Conservation (phyloP, 1,140 invertebrate species). For the Procambarus clarkii region DNA sequence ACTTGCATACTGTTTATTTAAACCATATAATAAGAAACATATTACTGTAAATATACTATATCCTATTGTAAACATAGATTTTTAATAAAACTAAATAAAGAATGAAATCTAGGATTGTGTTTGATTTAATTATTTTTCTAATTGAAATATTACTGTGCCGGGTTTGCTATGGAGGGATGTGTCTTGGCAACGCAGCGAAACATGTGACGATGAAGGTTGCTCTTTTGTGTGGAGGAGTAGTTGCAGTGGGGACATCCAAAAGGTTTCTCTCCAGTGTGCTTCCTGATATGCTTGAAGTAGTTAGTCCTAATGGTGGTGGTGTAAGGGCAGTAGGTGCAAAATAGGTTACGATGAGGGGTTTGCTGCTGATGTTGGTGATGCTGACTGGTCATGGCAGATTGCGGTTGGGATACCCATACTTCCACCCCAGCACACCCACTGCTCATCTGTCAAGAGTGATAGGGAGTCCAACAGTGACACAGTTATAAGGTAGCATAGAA, state of each 20-base stretch:
- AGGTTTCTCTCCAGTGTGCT: constrained; percentile 42
- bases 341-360: background rate
- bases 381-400: background rate
- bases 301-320: constrained; percentile 47
- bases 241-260: constrained; percentile 31
- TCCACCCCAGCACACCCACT: background rate
- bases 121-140: no score
- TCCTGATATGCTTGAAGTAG: constrained; percentile 72
- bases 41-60: no score
- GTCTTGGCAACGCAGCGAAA: background rate
- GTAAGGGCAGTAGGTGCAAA: constrained; percentile 43
- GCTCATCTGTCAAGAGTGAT: background rate
- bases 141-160: no score
- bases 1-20: no score
- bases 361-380: background rate
- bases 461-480: no score
- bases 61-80: no score
- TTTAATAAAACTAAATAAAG: no score
- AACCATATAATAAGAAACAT: no score
- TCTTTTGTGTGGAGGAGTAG: constrained; percentile 17
- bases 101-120: no score
- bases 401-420: background rate
- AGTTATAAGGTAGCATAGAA: no score
- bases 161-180: background rate
- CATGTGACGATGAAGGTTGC: background rate